Percentiles rank a stretch among this genome's conserved stretches.
These are phyloP conservation scores for Oligia latruncula DNA, from an alignment of 2,888 invertebrate genomes.

Conservation along the genomic window DNA sequence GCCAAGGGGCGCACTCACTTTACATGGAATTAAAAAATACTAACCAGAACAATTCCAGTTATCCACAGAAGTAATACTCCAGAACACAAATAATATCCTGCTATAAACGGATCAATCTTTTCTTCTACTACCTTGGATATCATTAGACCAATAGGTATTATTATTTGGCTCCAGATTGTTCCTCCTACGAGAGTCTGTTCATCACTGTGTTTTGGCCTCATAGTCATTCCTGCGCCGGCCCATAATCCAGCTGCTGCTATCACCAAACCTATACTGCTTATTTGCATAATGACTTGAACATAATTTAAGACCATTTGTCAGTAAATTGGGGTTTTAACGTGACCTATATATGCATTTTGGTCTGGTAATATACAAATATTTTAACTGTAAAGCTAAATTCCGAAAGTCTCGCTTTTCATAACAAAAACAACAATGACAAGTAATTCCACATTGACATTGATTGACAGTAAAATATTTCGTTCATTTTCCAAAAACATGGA, in stretches of 20 bases:
- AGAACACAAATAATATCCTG: conserved; percentile 75
- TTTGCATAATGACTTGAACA: conserved; percentile 69
- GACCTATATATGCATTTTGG: conserved; percentile 25
- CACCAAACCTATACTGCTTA: conserved; percentile 72
- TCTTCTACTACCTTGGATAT: conserved; percentile 75
- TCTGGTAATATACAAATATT: neutral
- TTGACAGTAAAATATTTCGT: neutral
- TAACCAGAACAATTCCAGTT: conserved; percentile 68
- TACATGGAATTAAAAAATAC: conserved; percentile 11
- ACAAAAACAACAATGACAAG: conserved; percentile 2
- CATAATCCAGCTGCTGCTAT: conserved; percentile 77
- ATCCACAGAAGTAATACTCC: conserved; percentile 71
- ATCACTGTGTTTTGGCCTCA: conserved; percentile 76
- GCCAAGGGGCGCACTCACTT: neutral
- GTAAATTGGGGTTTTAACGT: neutral
- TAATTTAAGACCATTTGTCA: conserved; percentile 45
- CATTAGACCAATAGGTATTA: conserved; percentile 80
- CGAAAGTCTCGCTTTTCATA: conserved; percentile 1
- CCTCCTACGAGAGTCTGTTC: conserved; percentile 82
- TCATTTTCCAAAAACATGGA: conserved; percentile 7
- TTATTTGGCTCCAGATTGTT: conserved; percentile 82
- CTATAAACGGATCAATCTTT: conserved; percentile 68
- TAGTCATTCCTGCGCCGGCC: conserved; percentile 73
- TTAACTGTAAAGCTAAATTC: neutral
- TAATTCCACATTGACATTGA: conserved; percentile 14